Base-by-base conservation (phyloP, 35 echinoderm and acorn worm genomes). In the Ophiothrix spiculata region DNA sequence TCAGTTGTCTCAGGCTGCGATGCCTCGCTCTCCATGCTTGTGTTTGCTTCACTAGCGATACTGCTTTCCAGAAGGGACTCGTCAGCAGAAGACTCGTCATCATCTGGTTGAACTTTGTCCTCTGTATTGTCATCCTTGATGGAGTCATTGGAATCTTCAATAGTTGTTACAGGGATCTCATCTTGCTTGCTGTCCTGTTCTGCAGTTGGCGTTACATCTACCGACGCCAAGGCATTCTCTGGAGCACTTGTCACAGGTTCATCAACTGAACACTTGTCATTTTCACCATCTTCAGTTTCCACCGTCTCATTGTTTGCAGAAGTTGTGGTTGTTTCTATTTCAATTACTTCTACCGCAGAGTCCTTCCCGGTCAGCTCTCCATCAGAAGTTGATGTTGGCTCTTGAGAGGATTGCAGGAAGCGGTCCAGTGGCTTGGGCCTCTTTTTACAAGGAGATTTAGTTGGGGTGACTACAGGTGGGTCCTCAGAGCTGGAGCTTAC, bases 351-450 rank as follows among this genome's bases (percentile, higher is more conserved):
- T 1, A n/a, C n/a, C n/a, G n/a, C n/a, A n/a, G n/a, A n/a, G n/a
- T n/a, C n/a, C n/a, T n/a, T n/a, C n/a, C n/a, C n/a, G n/a, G n/a
- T n/a, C n/a, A n/a, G n/a, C n/a, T n/a, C n/a, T n/a, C 78, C 86
- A 45, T 90, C 85, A 0, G 94, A 92, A 1, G 94, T 89, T 23
- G 86, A 85, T 32, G 92, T 82, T 32, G 94, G 90, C 40, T 97
- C 86, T 80, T 97, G 90, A 35, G 90, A 92, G 15, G 77, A 90
- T 31, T 92, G 90, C 21, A 97, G 79, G 41, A 97, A 97, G 0
- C 90, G 39, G 77, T 97, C 94, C 36, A 97, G 49, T 17, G 86
- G 83, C 34, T 80, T 84, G 0, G 82, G 75, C 25, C 80, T 91
- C 39, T 83, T 92, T 77, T 77, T 75, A 64, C 40, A n/a, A 4